These are phyloP conservation scores for Telmatochromis sp. DNA, from an alignment of 2,113 vertebrate genomes.

Conservation along the genomic window DNA sequence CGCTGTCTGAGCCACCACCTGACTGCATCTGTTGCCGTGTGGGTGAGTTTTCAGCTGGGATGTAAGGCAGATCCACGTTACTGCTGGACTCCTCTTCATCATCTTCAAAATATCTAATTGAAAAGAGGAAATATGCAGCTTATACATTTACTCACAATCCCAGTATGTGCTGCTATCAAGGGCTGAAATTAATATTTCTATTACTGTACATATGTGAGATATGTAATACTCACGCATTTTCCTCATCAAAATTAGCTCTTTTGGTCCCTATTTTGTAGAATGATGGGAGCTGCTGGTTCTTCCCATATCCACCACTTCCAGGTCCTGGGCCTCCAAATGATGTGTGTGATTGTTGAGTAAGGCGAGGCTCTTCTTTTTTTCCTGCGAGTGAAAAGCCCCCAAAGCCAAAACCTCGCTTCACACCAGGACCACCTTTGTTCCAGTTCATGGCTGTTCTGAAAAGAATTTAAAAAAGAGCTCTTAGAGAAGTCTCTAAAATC, in stretches of 20 bases:
- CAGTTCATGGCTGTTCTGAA: slow-evolving; percentile 83
- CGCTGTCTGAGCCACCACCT: slow-evolving; percentile 89
- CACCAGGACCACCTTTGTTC: slow-evolving; percentile 93
- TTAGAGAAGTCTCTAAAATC: background rate
- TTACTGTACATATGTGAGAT: background rate
- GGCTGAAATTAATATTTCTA: background rate
- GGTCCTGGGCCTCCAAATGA: slow-evolving; percentile 80
- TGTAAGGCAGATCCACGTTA: slow-evolving; percentile 90
- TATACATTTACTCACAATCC: background rate
- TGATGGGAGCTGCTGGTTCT: slow-evolving; percentile 88
- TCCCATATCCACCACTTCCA: slow-evolving; percentile 74
- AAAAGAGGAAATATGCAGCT: background rate
- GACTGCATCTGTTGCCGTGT: slow-evolving; percentile 89
- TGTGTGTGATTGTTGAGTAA: slow-evolving; percentile 78
- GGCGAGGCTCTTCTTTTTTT: slow-evolving; percentile 88
- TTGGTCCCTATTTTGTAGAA: slow-evolving; percentile 99
- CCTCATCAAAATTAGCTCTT: slow-evolving; percentile 94
- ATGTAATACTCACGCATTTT: slow-evolving; percentile 80
- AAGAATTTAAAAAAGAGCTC: rapidly evolving
- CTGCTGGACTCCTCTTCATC: slow-evolving; percentile 93
- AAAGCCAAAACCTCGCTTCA: slow-evolving; percentile 95
- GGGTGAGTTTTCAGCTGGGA: slow-evolving; percentile 96
- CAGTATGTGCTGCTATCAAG: background rate
- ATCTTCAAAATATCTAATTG: slow-evolving; percentile 92
- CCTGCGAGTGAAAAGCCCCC: slow-evolving; percentile 90